Base-by-base conservation (phyloP, 2,113 vertebrate species). In the Microcebus ravelobensis region DNA sequence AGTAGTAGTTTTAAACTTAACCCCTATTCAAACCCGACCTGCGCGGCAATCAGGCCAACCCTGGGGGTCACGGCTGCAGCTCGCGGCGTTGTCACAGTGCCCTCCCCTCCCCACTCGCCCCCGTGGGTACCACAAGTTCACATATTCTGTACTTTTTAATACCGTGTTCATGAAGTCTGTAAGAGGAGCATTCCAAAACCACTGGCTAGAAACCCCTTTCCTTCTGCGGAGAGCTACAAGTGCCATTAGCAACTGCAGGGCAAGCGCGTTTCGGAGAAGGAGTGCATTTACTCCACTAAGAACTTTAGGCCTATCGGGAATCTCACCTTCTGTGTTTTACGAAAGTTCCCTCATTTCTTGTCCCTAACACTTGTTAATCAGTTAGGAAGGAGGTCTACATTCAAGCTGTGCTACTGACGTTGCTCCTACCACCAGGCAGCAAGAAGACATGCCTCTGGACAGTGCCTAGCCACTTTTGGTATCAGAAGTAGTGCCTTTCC, bases 371-470 rank as follows among this genome's bases (percentile, higher is more conserved):
- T 18, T 20, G 42, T 59, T 45, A 25, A 27, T 5, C 15, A 6
- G 27, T 5, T 11, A 45, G 48, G 59, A 68, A 57, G 14, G 21
- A 67, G 10, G n/a, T 0, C 27, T 11, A 52, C 42, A 27, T 2
- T 17, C 27, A 2, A 21, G 65, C 73, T 13, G n/a, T 8, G 5
- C 42, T 4, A 6, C 8, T 39, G 13, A 17, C 0, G 21, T 5
- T 18, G n/a, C 4, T 0, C 4, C 15, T 7, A 6, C 52, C 27
- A 5, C 20, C 8, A 0, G 61, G 20, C 39, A 31, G 68, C 87
- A 17, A 3, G 1, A 3, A 21, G 12, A 17, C 17, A 1, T 4
- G 31, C 23, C 29, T 34, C 17, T 0, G 9, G 11, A 21, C 15
- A 13, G 48, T 4, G 61, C 17, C 48, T 11, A 1, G 87, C 57